phyloP scores from a whole-genome alignment of 1,140 invertebrate species.

The Choristoneura fumiferana region DNA sequence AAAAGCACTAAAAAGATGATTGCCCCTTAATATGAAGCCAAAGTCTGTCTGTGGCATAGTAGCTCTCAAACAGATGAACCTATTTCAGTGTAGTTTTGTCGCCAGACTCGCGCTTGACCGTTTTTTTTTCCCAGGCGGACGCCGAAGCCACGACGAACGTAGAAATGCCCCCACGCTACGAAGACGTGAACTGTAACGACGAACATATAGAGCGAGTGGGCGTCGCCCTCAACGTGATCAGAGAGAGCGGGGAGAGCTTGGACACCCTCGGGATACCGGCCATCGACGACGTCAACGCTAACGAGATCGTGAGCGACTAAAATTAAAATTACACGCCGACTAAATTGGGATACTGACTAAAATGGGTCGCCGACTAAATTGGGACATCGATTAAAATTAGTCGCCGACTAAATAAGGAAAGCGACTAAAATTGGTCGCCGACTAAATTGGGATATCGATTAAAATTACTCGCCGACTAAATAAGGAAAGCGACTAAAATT shows the following conservation, averaged over 20 bases:
- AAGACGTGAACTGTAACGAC: conserved; percentile 38
- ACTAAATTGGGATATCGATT: too few relatives aligned
- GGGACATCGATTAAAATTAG: too few relatives aligned
- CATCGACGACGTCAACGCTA: conserved; percentile 1
- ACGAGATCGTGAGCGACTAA: background rate
- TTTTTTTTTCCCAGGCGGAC: too few relatives aligned
- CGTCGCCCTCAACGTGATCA: background rate
- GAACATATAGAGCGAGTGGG: background rate
- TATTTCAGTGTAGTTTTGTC: too few relatives aligned
- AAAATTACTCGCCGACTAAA: background rate
- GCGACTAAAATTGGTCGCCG: background rate
- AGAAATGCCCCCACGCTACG: conserved; percentile 66
- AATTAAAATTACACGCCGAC: background rate
- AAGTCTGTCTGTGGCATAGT: too few relatives aligned
- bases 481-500: background rate
- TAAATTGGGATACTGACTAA: background rate
- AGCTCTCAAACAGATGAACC: too few relatives aligned
- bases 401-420: background rate
- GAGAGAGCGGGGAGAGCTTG: conserved; percentile 1
- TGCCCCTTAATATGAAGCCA: too few relatives aligned
- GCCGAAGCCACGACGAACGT: conserved; percentile 54
- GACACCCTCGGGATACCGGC: background rate
- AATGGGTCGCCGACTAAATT: too few relatives aligned
- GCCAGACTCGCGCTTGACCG: too few relatives aligned
- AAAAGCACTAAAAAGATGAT: too few relatives aligned